Conservation (phyloP, 2,113 vertebrate genomes). For the Ascaphus truei region DNA sequence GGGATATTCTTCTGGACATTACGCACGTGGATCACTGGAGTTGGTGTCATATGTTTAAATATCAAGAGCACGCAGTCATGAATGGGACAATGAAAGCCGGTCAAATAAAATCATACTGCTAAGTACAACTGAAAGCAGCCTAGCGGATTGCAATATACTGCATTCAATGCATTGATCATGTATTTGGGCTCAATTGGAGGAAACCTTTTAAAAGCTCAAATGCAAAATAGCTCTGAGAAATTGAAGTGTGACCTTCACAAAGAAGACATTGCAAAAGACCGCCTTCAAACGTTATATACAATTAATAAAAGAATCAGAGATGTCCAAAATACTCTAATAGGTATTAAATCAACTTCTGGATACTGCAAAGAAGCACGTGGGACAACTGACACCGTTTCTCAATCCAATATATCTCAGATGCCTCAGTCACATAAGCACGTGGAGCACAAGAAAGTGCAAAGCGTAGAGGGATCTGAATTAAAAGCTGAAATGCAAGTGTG, state of each 20-base stretch:
- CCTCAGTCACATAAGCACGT: not conserved
- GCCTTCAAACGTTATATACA: not conserved
- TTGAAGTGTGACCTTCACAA: not conserved
- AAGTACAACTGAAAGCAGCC: too few relatives aligned
- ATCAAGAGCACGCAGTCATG: not conserved
- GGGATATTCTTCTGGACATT: not conserved
- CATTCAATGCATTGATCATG: not conserved
- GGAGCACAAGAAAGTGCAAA: not conserved
- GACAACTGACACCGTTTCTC: not conserved
- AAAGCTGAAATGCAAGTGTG: too few relatives aligned
- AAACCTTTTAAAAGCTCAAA: not conserved
- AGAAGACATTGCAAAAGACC: not conserved
- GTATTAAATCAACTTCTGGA: not conserved
- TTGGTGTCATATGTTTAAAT: not conserved
- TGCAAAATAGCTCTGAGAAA: slow-evolving; percentile 9
- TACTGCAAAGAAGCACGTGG: not conserved
- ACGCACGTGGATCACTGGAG: not conserved
- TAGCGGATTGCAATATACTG: not conserved
- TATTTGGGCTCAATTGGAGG: not conserved
- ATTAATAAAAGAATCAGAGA: not conserved
- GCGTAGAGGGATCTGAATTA: not conserved
- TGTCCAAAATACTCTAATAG: not conserved
- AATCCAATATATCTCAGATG: not conserved
- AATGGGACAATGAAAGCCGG: not conserved
- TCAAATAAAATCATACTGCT: too few relatives aligned